Evolutionary conservation across 2,113 vertebrate species (phyloP).

Genomic region (Scomber scombrus): DNA sequence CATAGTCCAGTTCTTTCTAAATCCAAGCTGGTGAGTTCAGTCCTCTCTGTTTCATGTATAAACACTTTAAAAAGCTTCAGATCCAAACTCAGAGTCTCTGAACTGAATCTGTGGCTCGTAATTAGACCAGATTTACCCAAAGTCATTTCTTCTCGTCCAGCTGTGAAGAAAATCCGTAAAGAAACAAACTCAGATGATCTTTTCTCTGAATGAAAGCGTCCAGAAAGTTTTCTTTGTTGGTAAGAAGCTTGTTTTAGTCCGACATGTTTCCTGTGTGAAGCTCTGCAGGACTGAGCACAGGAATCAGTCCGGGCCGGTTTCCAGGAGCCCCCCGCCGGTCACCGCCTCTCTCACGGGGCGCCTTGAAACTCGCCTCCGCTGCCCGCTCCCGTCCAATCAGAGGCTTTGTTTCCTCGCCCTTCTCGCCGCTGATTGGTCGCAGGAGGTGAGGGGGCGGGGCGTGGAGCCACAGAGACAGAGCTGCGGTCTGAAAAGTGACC

Average conservation of each 20-base stretch:
- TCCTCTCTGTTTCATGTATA: not conserved
- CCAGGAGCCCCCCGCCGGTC: slow-evolving; percentile 72
- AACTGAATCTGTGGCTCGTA: not conserved
- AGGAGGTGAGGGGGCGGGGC: slow-evolving; percentile 50
- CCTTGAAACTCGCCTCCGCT: slow-evolving; percentile 65
- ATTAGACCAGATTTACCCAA: not conserved
- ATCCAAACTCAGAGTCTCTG: too few relatives aligned
- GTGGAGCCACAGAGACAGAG: not conserved
- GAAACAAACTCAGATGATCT: not conserved
- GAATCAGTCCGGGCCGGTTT: slow-evolving; percentile 66
- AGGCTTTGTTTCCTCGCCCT: slow-evolving; percentile 65
- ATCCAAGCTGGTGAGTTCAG: slow-evolving; percentile 6
- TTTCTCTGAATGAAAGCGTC: not conserved
- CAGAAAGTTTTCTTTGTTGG: slow-evolving; percentile 2
- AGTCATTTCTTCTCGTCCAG: too few relatives aligned
- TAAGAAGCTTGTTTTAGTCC: not conserved
- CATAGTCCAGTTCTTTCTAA: not conserved
- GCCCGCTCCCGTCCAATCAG: slow-evolving; percentile 64
- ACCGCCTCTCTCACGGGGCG: slow-evolving; percentile 51
- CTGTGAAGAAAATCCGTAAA: not conserved
- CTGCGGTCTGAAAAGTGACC: slow-evolving; percentile 5
- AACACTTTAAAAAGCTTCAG: not conserved
- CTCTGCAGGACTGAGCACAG: slow-evolving; percentile 37
- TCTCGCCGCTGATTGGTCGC: slow-evolving; percentile 63
- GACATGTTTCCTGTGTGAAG: not conserved